Base-by-base conservation (phyloP, 2,888 invertebrate genomes). In the Callosobruchus maculatus region DNA sequence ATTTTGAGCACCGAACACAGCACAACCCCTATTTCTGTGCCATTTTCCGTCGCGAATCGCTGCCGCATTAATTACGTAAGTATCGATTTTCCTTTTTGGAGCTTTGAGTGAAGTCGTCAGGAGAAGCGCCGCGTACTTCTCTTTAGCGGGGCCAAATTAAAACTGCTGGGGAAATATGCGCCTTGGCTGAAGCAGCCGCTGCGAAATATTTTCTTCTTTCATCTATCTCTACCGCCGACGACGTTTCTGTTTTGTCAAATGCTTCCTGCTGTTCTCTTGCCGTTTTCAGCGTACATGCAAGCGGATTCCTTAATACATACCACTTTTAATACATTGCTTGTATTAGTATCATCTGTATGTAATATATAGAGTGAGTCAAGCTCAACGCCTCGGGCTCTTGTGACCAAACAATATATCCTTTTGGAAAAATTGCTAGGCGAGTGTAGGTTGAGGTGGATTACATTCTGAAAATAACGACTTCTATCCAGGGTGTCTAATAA, bases 81-180 rank as follows among this genome's bases (percentile, higher is more conserved):
- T 77, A 79, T 81, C 75, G 79, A 79, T 80, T 79, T 80, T 79
- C 74, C 71, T 80, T 80, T 78, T 76, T 76, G 79, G 78, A 73
- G 76, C 70, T 26, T 49, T 49, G 13, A 7, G 49, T 49, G 49
- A 1, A 49, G 49, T 13, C 7, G 49, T 49, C 49, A 18, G 49
- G 49, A 49, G 74, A 75, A 78, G 73, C 73, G n/a, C n/a, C n/a
- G 75, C 80, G 81, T 79, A 78, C 78, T 77, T 74, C 81, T 79
- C 80, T 75, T 72, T 71, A 70, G 81, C 82, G 82, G 80, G 77
- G 83, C 84, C 78, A 84, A 86, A 85, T 86, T 86, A 86, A 85
- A 86, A 86, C 86, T 86, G 86, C 84, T 49, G 49, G 49, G 49
- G 13, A 49, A 49, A 49, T 49, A 49, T 49, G 49, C 49, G 49